Evolutionary conservation across 2,888 invertebrate species (phyloP).

Genomic region (Syrphus vitripennis): DNA sequence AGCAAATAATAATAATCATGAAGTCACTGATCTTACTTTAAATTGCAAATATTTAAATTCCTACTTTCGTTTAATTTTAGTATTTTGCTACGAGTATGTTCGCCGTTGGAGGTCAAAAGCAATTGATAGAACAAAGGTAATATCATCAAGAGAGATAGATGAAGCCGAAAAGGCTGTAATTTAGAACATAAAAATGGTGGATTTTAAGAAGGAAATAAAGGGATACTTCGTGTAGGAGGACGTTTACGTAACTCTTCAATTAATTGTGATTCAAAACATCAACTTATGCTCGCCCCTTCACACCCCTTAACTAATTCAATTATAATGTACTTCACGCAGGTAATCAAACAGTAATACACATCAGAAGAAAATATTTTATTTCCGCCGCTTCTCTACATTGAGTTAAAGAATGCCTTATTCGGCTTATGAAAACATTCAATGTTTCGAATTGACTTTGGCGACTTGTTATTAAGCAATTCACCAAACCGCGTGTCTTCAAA

Average conservation of each 20-base stretch:
- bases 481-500: too few species aligned
- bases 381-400: too few species aligned
- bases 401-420: too few species aligned
- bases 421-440: too few species aligned
- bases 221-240: background rate
- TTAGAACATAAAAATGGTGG: background rate
- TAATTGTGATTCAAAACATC: background rate
- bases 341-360: too few species aligned
- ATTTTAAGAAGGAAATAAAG: background rate
- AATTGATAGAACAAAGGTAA: background rate
- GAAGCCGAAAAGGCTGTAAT: background rate
- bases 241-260: background rate
- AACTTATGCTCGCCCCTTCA: background rate
- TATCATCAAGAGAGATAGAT: background rate
- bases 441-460: too few species aligned
- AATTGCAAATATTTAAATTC: constrained; percentile 3
- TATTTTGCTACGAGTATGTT: background rate
- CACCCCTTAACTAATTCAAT: background rate
- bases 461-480: too few species aligned
- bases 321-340: too few species aligned
- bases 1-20: background rate
- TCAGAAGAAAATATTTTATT: too few species aligned
- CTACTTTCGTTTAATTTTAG: constrained; percentile 3
- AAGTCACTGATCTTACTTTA: background rate
- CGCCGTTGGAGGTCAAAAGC: background rate